A percentile compares a stretch with the other conserved stretches of the same genome.
phyloP scores from a whole-genome alignment of 2,113 vertebrate genomes.

The Ptilonorhynchus violaceus region DNA sequence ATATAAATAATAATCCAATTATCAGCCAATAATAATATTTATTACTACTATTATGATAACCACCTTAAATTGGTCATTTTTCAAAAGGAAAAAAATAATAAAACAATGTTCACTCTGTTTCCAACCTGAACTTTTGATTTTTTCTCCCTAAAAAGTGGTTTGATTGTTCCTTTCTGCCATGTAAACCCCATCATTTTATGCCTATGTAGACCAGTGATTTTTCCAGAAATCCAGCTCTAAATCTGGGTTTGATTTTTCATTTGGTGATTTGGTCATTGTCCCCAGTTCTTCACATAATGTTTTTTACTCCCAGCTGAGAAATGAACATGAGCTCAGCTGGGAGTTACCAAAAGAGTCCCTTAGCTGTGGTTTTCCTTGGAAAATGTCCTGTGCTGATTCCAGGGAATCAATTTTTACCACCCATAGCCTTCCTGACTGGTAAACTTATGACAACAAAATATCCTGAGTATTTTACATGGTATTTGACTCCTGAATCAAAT shows the following conservation, averaged over 20 bases:
- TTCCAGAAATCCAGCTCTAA: not conserved
- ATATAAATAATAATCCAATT: no score
- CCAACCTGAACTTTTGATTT: not conserved
- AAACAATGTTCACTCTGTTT: not conserved
- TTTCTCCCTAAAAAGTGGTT: not conserved
- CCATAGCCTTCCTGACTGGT: not conserved
- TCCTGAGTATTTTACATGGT: not conserved
- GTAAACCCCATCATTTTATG: not conserved
- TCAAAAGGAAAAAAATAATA: not conserved
- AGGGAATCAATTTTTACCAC: not conserved
- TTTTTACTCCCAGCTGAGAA: not conserved
- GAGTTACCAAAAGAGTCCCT: not conserved
- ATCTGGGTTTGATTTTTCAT: not conserved
- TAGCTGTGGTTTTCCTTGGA: not conserved
- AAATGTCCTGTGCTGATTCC: not conserved
- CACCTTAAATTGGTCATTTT: not conserved
- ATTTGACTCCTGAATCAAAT: not conserved
- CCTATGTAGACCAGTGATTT: not conserved
- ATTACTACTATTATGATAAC: not conserved
- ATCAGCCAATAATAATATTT: not conserved
- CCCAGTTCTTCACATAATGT: not conserved
- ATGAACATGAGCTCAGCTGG: not conserved
- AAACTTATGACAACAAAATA: not conserved
- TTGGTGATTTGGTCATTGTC: not conserved
- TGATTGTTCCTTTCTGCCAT: not conserved